These are phyloP conservation scores for Standfussiana lucernea DNA, from an alignment of 2,888 invertebrate genomes.

Conservation along the genomic window DNA sequence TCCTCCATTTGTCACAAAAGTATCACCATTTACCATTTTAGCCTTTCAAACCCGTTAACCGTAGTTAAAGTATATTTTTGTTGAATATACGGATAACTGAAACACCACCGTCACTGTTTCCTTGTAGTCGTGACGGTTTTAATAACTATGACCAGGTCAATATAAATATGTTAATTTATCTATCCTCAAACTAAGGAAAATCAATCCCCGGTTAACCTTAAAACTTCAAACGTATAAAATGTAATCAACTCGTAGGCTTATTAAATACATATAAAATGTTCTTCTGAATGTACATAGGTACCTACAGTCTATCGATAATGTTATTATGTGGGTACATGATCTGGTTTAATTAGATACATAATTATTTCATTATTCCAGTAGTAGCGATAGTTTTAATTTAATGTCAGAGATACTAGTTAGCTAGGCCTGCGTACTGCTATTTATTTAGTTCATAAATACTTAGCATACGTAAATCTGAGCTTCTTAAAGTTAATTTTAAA, in stretches of 20 bases:
- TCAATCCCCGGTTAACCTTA: background rate
- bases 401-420: background rate
- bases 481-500: slow-evolving; percentile 1
- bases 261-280: too few species aligned
- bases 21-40: background rate
- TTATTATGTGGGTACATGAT: background rate
- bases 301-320: background rate
- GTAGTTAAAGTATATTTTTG: background rate
- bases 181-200: slow-evolving; percentile 26
- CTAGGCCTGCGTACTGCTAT: background rate
- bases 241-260: too few species aligned
- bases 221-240: background rate
- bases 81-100: slow-evolving; percentile 8
- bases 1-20: background rate
- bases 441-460: background rate
- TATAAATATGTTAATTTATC: background rate
- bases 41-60: background rate
- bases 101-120: background rate
- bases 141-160: slow-evolving; percentile 14
- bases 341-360: background rate
- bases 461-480: background rate
- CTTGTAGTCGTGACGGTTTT: background rate
- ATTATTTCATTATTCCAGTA: background rate
- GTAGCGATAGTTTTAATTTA: background rate
- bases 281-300: background rate